phyloP scores from a whole-genome alignment of 2,797 vertebrate species.

The Sus cebifrons region DNA sequence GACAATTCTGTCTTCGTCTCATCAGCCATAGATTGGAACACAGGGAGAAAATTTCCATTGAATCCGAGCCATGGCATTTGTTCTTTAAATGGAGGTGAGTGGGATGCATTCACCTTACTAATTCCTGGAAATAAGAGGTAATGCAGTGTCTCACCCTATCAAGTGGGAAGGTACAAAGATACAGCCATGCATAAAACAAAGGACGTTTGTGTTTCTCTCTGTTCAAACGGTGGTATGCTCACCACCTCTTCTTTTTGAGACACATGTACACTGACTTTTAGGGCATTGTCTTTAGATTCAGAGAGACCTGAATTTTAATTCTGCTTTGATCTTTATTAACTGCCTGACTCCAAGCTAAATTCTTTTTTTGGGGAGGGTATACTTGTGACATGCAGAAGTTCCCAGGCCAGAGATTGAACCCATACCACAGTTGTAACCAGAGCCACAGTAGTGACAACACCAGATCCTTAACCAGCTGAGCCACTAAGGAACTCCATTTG shows the following conservation, averaged over 20 bases:
- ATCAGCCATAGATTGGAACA: conserved; percentile 72
- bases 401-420: no score
- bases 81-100: conserved; percentile 73
- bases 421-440: no score
- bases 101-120: conserved; percentile 63
- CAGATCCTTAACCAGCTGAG: no score
- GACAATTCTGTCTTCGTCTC: conserved; percentile 77
- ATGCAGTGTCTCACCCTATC: conserved; percentile 2
- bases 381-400: no score
- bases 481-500: no score
- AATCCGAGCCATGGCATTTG: conserved; percentile 70
- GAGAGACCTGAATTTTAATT: conserved; percentile 36
- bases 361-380: neutral
- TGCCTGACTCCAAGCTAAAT: neutral
- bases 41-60: conserved; percentile 76
- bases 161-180: conserved; percentile 36
- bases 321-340: neutral
- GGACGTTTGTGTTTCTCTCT: neutral
- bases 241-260: neutral
- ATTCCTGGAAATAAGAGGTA: conserved; percentile 71
- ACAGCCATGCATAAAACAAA: conserved; percentile 22
- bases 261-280: neutral
- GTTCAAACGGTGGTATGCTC: neutral
- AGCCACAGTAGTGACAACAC: no score
- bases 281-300: neutral